Percentiles rank a stretch among this genome's conserved stretches.
These are phyloP conservation scores for Xylocopa sonorina DNA, from an alignment of 1,140 invertebrate genomes.

Conservation along the genomic window DNA sequence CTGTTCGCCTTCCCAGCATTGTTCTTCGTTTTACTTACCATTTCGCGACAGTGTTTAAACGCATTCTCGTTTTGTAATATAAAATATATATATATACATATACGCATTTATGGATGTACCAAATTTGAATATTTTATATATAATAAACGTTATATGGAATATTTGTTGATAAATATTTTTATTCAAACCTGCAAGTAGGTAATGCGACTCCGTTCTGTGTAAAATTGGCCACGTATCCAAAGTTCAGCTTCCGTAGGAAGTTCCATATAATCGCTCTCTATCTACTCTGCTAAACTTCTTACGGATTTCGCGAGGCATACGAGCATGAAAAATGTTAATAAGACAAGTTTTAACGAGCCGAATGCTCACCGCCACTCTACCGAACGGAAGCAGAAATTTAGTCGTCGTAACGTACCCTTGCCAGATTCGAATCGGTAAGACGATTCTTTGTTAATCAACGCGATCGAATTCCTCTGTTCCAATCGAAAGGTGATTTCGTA, in stretches of 20 bases:
- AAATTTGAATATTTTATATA: too few relatives aligned
- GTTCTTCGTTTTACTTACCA: not conserved
- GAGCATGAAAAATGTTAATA: conserved; percentile 80
- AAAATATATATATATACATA: too few relatives aligned
- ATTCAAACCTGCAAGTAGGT: not conserved
- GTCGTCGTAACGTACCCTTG: conserved; percentile 16
- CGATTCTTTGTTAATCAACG: conserved; percentile 39
- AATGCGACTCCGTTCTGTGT: conserved; percentile 41
- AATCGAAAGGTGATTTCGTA: conserved; percentile 13
- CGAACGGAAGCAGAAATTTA: conserved; percentile 51
- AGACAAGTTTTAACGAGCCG: conserved; percentile 79
- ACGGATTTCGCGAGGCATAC: conserved; percentile 75
- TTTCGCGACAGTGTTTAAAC: too few relatives aligned
- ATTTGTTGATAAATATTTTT: too few relatives aligned
- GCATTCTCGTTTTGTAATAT: too few relatives aligned
- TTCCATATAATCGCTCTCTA: conserved; percentile 53
- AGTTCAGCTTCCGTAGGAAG: conserved; percentile 31
- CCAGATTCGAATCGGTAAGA: conserved; percentile 20
- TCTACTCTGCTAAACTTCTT: conserved; percentile 75
- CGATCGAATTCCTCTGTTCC: not conserved
- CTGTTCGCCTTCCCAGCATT: not conserved
- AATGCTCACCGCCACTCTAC: conserved; percentile 61
- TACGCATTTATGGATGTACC: too few relatives aligned
- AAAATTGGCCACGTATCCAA: conserved; percentile 44
- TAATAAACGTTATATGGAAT: too few relatives aligned